phyloP scores from a whole-genome alignment of 2,797 vertebrate species.

The Smutsia temminckii region DNA sequence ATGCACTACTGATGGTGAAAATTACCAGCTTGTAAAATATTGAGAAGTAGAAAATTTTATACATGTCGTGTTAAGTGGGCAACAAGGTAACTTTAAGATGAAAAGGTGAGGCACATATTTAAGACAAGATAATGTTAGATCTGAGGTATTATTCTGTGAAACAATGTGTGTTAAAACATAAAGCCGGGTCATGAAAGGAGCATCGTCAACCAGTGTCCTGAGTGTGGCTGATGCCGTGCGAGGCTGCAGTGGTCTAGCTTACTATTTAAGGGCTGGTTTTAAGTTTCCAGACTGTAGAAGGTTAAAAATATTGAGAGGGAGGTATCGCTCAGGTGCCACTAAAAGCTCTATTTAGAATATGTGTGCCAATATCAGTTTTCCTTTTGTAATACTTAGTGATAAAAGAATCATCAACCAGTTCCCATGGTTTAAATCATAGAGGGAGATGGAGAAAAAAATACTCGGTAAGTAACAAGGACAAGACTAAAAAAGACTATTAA shows the following conservation, averaged over 20 bases:
- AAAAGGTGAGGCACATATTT: slow-evolving; percentile 13
- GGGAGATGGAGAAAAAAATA: background rate
- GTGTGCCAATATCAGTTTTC: slow-evolving; percentile 51
- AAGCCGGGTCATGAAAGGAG: background rate
- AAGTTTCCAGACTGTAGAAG: slow-evolving; percentile 32
- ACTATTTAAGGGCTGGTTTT: slow-evolving; percentile 30
- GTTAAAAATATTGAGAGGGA: slow-evolving; percentile 31
- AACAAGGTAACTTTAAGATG: slow-evolving; percentile 48
- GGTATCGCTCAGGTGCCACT: slow-evolving; percentile 33
- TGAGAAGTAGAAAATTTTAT: slow-evolving; percentile 13
- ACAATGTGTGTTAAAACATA: background rate
- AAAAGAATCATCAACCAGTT: background rate
- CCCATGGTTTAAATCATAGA: background rate
- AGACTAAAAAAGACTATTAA: background rate
- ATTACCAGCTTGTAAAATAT: slow-evolving; percentile 17
- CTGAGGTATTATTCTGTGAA: background rate
- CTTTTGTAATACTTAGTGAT: slow-evolving; percentile 14
- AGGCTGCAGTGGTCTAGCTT: background rate
- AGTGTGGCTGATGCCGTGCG: background rate
- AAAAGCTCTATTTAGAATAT: slow-evolving; percentile 47
- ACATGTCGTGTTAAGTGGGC: background rate
- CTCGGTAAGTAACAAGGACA: background rate
- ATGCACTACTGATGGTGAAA: background rate
- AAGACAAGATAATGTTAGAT: background rate
- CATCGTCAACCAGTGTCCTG: background rate